phyloP scores from a whole-genome alignment of 2,113 vertebrate genomes.

The Sylvilagus bachmani region DNA sequence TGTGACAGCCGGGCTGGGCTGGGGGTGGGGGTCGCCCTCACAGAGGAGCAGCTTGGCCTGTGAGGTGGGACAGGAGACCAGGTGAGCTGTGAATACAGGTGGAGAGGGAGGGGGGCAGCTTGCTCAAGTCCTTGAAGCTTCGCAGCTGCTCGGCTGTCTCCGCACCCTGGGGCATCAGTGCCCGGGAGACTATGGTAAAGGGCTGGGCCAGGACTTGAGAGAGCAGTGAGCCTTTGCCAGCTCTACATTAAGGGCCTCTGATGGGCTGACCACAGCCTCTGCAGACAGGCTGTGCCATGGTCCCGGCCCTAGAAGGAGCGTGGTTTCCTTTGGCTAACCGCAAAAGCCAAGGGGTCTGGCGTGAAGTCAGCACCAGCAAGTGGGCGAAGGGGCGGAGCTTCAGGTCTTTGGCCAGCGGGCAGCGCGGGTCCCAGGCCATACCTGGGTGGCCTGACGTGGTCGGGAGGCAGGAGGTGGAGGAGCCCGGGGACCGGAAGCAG shows the following conservation, averaged over 20 bases:
- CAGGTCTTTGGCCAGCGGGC: too few species aligned
- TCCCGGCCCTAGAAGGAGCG: neutral
- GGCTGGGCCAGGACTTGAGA: fast-evolving
- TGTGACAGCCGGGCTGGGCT: neutral
- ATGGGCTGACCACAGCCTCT: fast-evolving
- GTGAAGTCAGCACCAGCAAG: neutral
- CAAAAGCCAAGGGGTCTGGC: neutral
- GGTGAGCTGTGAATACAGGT: neutral
- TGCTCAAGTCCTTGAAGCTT: neutral
- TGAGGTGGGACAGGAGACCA: neutral
- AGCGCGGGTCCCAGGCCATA: neutral
- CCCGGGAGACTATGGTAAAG: neutral
- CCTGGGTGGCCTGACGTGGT: neutral
- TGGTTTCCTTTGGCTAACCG: constrained; percentile 10
- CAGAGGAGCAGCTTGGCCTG: neutral
- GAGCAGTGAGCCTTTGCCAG: neutral
- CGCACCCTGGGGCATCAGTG: neutral
- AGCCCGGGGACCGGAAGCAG: neutral
- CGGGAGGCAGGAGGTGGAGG: too few species aligned
- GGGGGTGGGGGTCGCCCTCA: neutral
- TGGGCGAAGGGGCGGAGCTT: neutral
- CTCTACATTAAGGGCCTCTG: neutral
- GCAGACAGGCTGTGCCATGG: neutral
- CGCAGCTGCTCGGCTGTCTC: neutral
- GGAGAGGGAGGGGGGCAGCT: neutral